Conservation (phyloP, 2,797 vertebrate genomes). For the Todus mexicanus region DNA sequence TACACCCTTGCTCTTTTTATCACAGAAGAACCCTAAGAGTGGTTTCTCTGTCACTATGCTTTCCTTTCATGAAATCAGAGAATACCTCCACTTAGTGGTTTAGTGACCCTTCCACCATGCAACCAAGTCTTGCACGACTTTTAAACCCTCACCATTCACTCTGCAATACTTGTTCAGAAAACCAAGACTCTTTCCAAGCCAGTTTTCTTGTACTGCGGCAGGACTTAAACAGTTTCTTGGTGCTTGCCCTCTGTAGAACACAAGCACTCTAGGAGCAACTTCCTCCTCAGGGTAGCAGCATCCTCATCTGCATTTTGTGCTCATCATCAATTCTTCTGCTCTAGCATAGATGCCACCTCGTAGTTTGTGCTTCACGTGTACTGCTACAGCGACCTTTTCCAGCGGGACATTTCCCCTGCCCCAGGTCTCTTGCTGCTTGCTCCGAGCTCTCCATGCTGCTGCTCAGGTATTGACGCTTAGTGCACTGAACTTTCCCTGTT, state of each 20-base stretch:
- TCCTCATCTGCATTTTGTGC: not conserved
- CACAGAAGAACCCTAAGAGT: not conserved
- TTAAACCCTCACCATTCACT: not conserved
- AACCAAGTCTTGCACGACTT: fast-evolving
- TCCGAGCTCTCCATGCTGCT: not conserved
- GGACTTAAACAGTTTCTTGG: not conserved
- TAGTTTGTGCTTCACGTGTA: not conserved
- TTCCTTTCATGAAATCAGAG: not conserved
- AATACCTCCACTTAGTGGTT: not conserved
- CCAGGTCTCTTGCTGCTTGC: not conserved
- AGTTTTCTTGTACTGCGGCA: not conserved
- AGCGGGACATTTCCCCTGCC: not conserved
- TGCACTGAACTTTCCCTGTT: conserved; percentile 1
- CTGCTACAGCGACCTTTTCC: not conserved
- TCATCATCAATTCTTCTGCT: fast-evolving
- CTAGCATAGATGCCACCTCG: not conserved
- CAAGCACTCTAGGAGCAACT: not conserved
- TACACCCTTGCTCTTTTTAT: not conserved
- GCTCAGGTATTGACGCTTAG: not conserved
- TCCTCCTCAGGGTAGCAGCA: not conserved
- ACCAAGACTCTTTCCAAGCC: not conserved
- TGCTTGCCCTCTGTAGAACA: not conserved
- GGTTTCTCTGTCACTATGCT: not conserved
- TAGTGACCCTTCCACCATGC: fast-evolving
- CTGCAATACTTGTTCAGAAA: not conserved